Conservation (phyloP, 2,888 invertebrate genomes). For the Heliconius cydno region DNA sequence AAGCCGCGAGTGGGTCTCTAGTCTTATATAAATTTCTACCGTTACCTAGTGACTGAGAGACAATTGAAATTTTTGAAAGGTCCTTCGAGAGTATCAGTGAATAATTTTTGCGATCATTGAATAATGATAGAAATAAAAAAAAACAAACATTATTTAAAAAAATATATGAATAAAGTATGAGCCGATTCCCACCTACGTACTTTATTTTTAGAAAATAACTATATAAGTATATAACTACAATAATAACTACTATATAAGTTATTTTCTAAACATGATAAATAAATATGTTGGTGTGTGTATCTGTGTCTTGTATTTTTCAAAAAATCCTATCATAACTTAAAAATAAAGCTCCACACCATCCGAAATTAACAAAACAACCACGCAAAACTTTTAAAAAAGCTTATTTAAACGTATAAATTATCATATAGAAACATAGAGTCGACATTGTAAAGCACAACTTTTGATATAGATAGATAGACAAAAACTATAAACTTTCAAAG, state of each 20-base stretch:
- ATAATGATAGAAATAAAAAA: too few species aligned
- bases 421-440: slow-evolving; percentile 9
- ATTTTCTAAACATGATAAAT: too few species aligned
- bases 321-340: not conserved
- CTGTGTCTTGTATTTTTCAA: not conserved
- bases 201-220: too few species aligned
- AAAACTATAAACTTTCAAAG: slow-evolving; percentile 22
- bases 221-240: too few species aligned
- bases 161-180: too few species aligned
- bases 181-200: too few species aligned
- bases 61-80: not conserved
- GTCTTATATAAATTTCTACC: too few species aligned
- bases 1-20: not conserved
- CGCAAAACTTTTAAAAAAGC: not conserved
- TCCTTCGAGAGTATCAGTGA: too few species aligned
- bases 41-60: not conserved
- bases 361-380: not conserved
- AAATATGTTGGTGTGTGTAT: too few species aligned
- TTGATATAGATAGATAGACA: not conserved
- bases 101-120: too few species aligned
- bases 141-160: too few species aligned
- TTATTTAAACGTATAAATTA: slow-evolving; percentile 1
- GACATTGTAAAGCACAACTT: slow-evolving; percentile 23
- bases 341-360: slow-evolving; percentile 5
- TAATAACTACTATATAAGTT: too few species aligned